These are phyloP conservation scores for Glyptemys insculpta DNA, from an alignment of 2,797 vertebrate genomes.

Conservation along the genomic window DNA sequence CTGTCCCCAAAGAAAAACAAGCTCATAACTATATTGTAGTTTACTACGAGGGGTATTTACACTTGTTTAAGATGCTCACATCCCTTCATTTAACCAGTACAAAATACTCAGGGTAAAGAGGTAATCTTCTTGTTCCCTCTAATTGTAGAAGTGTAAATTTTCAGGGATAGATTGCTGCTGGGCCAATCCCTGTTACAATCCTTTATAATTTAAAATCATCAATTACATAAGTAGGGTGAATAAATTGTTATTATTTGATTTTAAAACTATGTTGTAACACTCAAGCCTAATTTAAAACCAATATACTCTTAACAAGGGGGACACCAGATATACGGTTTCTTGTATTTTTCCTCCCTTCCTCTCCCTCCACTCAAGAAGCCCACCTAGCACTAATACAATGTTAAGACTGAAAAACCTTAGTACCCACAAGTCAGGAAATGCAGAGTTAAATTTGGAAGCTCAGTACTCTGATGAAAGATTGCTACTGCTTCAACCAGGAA, in stretches of 20 bases:
- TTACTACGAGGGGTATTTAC: constrained; percentile 44
- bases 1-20: constrained; percentile 19
- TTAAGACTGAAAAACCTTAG: background rate
- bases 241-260: background rate
- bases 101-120: background rate
- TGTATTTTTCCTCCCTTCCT: background rate
- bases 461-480: background rate
- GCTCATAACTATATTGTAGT: constrained; percentile 2
- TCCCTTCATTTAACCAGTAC: background rate
- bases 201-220: background rate
- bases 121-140: background rate
- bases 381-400: background rate
- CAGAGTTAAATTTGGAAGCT: background rate
- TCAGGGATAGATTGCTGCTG: background rate
- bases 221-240: background rate
- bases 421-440: background rate
- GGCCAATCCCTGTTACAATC: background rate
- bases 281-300: constrained; percentile 12
- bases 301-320: background rate
- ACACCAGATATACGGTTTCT: background rate
- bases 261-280: background rate
- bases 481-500: background rate
- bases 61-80: background rate
- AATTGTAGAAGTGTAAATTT: background rate
- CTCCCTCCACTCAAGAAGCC: background rate